A percentile compares a stretch with the other conserved stretches of the same genome.
These are phyloP conservation scores for Dione vanillae DNA, from an alignment of 2,888 invertebrate species.

Conservation along the genomic window DNA sequence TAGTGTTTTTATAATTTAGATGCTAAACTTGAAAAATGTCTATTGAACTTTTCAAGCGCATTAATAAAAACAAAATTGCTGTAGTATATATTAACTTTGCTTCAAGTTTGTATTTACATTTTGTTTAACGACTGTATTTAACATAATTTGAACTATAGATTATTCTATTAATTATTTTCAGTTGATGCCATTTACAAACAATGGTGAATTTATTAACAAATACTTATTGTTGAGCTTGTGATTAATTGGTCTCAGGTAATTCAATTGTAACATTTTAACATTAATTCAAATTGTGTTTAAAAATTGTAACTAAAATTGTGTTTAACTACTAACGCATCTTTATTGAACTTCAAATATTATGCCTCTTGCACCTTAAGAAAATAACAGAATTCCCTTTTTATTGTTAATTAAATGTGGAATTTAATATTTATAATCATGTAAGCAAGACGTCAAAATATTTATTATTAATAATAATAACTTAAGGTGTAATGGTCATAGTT, in stretches of 20 bases:
- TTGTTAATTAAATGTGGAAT: too few relatives aligned
- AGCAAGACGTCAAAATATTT: too few relatives aligned
- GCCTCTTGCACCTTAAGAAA: not conserved
- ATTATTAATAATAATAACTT: not conserved
- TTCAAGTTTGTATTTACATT: too few relatives aligned
- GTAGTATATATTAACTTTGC: too few relatives aligned
- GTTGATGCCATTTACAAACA: not conserved
- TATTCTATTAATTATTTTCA: too few relatives aligned
- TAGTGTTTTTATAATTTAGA: slow-evolving; percentile 2
- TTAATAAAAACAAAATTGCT: too few relatives aligned
- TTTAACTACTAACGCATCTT: not conserved
- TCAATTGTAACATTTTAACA: not conserved
- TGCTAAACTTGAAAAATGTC: not conserved
- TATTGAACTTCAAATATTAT: not conserved
- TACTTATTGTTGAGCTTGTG: not conserved
- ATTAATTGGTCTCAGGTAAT: slow-evolving; percentile 3
- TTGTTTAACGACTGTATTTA: not conserved
- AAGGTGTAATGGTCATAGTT: not conserved
- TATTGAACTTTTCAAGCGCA: not conserved
- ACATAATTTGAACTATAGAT: not conserved
- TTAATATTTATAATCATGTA: too few relatives aligned
- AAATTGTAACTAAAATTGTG: not conserved
- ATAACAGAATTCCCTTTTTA: not conserved
- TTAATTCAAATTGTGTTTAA: not conserved
- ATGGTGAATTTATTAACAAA: not conserved